Evolutionary conservation across 2,797 vertebrate genomes (phyloP).

Genomic region (Arnoldichthys spilopterus): DNA sequence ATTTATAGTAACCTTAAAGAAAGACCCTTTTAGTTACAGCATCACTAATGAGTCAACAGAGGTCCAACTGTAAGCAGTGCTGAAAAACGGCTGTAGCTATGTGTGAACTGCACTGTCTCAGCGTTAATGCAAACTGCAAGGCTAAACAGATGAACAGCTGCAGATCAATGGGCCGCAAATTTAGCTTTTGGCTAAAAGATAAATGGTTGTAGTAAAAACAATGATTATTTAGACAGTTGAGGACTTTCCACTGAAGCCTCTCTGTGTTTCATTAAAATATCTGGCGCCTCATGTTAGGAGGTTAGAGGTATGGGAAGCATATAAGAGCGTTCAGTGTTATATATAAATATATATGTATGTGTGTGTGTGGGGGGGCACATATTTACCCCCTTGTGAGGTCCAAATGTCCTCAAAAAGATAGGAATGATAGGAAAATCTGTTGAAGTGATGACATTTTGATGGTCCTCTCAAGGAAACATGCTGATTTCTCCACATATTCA

Average conservation of each 20-base stretch:
- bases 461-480: no score
- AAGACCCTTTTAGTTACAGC: not conserved
- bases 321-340: not conserved
- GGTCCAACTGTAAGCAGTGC: not conserved
- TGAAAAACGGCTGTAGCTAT: constrained; percentile 12
- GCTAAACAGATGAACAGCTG: constrained; percentile 37
- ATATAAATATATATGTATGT: no score
- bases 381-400: no score
- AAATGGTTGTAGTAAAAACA: constrained; percentile 36
- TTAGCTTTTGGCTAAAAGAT: constrained; percentile 34
- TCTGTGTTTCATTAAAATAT: not conserved
- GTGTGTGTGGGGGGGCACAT: no score
- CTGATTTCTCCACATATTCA: no score
- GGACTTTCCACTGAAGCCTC: not conserved
- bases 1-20: not conserved
- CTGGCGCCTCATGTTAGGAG: no score
- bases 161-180: constrained; percentile 45
- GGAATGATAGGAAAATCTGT: no score
- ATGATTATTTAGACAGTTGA: constrained; percentile 27
- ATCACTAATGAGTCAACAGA: not conserved
- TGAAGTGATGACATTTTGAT: no score
- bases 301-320: not conserved
- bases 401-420: no score
- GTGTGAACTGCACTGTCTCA: constrained; percentile 30
- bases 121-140: constrained; percentile 36